phyloP scores from a whole-genome alignment of 2,888 invertebrate species.

The Dioctria linearis region DNA sequence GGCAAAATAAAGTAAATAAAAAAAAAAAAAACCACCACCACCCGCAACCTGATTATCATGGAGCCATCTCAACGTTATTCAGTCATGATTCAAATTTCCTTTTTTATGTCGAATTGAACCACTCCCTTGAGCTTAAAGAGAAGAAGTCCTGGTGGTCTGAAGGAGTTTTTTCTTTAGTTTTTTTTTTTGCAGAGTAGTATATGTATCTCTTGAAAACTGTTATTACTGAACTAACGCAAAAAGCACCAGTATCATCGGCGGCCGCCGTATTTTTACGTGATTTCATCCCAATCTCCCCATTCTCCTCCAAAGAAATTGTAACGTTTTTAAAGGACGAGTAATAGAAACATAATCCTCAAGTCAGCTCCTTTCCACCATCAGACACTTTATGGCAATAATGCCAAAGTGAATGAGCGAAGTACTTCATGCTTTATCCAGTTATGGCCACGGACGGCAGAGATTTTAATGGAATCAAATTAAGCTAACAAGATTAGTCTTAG shows the following conservation, averaged over 20 bases:
- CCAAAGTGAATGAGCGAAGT: not conserved
- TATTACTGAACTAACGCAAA: not conserved
- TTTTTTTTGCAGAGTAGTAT: conserved; percentile 3
- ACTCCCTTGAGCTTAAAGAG: conserved; percentile 27
- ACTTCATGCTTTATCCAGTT: conserved; percentile 6
- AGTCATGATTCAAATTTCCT: conserved; percentile 45
- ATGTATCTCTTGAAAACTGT: conserved; percentile 1
- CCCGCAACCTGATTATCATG: conserved; percentile 36
- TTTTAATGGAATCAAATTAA: conserved; percentile 44
- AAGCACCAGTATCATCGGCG: not conserved
- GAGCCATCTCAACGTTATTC: conserved; percentile 17
- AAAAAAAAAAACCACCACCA: not conserved
- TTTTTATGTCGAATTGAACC: conserved; percentile 25
- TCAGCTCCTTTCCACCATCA: conserved; percentile 32
- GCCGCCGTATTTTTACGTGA: not conserved
- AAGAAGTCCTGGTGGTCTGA: conserved; percentile 23
- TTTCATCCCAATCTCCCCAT: not conserved
- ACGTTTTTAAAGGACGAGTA: conserved; percentile 36
- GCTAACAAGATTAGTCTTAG: conserved; percentile 37
- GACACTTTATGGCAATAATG: conserved; percentile 35
- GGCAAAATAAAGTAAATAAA: conserved; percentile 6
- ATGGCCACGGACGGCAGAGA: conserved; percentile 12
- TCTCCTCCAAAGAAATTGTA: not conserved
- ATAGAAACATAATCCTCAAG: conserved; percentile 32
- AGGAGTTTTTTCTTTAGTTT: conserved; percentile 21